A percentile compares a stretch with the other conserved stretches of the same genome.
phyloP scores from a whole-genome alignment of 1,140 invertebrate species.

The Trichogramma pretiosum region DNA sequence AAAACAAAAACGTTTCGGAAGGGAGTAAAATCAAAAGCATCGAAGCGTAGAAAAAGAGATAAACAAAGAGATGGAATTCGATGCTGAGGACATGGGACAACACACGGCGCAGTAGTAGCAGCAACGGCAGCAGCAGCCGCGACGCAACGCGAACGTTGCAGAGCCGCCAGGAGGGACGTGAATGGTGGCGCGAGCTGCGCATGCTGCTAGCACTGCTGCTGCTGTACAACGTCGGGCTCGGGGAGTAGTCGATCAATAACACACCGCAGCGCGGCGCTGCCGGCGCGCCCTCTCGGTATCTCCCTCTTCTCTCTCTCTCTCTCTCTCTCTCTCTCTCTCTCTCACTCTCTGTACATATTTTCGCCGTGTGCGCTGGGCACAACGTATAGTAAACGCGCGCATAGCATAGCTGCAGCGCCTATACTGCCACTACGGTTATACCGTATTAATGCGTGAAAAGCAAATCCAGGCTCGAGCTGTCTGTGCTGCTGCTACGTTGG shows the following conservation, averaged over 20 bases:
- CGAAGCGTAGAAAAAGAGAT: not conserved
- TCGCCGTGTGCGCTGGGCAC: too few relatives aligned
- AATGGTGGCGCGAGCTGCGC: too few relatives aligned
- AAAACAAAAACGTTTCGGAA: constrained; percentile 10
- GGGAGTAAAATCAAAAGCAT: constrained; percentile 13
- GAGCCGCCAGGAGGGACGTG: constrained; percentile 8
- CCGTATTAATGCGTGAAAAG: too few relatives aligned
- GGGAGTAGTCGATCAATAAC: constrained; percentile 38
- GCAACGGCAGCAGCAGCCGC: constrained; percentile 5
- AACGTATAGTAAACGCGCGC: too few relatives aligned
- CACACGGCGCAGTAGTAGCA: constrained; percentile 8
- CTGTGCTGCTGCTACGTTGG: too few relatives aligned
- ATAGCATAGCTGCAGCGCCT: too few relatives aligned
- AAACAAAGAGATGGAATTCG: not conserved
- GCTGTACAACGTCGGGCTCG: too few relatives aligned
- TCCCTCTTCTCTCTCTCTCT: not conserved
- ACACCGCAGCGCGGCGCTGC: constrained; percentile 35
- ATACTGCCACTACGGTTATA: too few relatives aligned
- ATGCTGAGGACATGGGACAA: not conserved
- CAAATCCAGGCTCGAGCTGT: too few relatives aligned
- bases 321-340: not conserved
- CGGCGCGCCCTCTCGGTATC: constrained; percentile 22
- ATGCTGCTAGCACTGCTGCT: too few relatives aligned
- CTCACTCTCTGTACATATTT: constrained; percentile 4
- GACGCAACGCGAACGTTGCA: constrained; percentile 1